Base-by-base conservation (phyloP, 2,888 invertebrate species). In the Leptinotarsa haldemani region DNA sequence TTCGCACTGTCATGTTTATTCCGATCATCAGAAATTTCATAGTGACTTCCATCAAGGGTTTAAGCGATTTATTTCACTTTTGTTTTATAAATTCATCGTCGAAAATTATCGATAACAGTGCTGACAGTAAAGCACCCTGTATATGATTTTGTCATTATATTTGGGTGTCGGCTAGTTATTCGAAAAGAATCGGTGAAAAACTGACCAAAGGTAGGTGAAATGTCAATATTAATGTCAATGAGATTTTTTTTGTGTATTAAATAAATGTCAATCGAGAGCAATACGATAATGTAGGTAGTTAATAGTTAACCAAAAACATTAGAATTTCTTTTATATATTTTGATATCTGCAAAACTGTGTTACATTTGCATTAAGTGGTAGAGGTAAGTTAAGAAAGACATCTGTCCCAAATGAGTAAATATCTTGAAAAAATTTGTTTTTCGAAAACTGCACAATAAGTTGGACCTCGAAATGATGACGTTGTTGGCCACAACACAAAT, bases 151-250 rank as follows among this genome's bases (percentile, higher is more conserved):
- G 82, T 82, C 80, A 80, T 83, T 81, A 80, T 81, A 79, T 83
- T 83, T 82, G 82, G 79, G 78, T 83, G 82, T 83, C 82, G 83
- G 83, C 76, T 79, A 80, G 79, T 76, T 78, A 78, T 78, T 77
- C 76, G 72, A 76, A 72, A 77, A 77, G 71, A 79, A 74, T 74
- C 79, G 74, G 83, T 83, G 84, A 85, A 85, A 85, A 76, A 84
- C 83, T 86, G 87, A 87, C 87, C 87, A 87, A 87, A 87, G 86
- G 85, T 85, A 85, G 84, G 83, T 81, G 81, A 81, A 85, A 86
- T 87, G 86, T 87, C 86, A 87, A 86, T 88, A 88, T 85, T 86
- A 85, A 87, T 88, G 88, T 88, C 88, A 88, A 88, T 88, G 87
- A 78, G 78, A 79, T 80, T 82, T 81, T 76, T 80, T 78, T 80